Evolutionary conservation across 2,797 vertebrate genomes (phyloP).

Genomic region (Rhodeus uyekii): DNA sequence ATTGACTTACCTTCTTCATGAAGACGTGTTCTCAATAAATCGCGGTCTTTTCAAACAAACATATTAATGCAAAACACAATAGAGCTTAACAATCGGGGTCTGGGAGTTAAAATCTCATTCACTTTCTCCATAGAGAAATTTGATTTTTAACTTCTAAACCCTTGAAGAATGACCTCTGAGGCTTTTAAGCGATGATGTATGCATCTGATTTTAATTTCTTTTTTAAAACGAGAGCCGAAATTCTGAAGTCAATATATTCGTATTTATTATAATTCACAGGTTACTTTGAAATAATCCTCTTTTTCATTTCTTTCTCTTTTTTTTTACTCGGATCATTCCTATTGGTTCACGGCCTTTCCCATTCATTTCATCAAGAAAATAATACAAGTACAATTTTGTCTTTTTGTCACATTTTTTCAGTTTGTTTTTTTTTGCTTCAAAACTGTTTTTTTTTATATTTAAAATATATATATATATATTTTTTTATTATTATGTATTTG

Average conservation of each 20-base stretch:
- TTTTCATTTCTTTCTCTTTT: too few species aligned
- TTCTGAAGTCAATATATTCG: neutral
- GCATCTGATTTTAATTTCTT: neutral
- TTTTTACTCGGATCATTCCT: neutral
- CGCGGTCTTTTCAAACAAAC: neutral
- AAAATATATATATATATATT: too few species aligned
- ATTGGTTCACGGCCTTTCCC: neutral
- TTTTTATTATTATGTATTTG: too few species aligned
- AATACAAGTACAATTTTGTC: neutral
- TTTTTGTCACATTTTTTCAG: too few species aligned
- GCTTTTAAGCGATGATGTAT: neutral
- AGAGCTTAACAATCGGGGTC: neutral
- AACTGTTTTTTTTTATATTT: too few species aligned
- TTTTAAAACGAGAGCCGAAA: neutral
- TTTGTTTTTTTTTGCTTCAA: too few species aligned
- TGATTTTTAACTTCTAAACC: neutral
- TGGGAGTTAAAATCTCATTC: neutral
- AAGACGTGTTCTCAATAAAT: neutral
- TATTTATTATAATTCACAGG: neutral
- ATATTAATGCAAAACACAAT: neutral
- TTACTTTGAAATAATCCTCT: neutral
- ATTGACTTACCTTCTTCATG: conserved; percentile 1
- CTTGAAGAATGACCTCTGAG: neutral
- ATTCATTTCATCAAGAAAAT: too few species aligned
- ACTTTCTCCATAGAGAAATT: neutral